These are phyloP conservation scores for Agonum fuliginosum DNA, from an alignment of 2,888 invertebrate species.

Conservation along the genomic window DNA sequence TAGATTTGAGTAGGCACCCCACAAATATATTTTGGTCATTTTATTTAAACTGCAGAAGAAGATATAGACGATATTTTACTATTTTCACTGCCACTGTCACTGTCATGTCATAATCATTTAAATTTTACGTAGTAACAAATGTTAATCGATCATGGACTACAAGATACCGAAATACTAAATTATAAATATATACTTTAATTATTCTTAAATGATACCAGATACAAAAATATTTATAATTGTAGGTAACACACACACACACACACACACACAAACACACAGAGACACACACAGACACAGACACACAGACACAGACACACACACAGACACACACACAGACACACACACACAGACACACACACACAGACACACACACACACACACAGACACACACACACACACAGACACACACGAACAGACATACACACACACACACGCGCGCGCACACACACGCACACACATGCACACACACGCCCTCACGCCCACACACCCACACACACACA, in stretches of 20 bases:
- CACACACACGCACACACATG: not conserved
- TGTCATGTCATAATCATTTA: no score
- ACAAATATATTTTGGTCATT: no score
- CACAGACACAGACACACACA: not conserved
- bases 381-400: not conserved
- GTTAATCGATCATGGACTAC: no score
- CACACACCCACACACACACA: not conserved
- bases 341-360: not conserved
- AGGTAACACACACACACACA: not conserved
- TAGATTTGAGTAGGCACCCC: no score
- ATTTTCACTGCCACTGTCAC: no score
- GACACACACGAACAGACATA: not conserved
- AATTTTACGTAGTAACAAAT: no score
- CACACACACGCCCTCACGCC: not conserved
- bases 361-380: not conserved
- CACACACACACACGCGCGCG: not conserved
- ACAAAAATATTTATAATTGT: not conserved
- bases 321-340: not conserved
- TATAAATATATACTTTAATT: no score
- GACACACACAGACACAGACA: not conserved
- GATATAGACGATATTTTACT: no score
- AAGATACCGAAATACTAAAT: no score
- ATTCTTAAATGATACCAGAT: no score
- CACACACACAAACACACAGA: not conserved
- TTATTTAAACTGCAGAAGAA: no score